Percentiles rank a stretch among this genome's conserved stretches.
These are phyloP conservation scores for Drosophila mayri DNA, from an alignment of 1,140 invertebrate species.

Conservation along the genomic window DNA sequence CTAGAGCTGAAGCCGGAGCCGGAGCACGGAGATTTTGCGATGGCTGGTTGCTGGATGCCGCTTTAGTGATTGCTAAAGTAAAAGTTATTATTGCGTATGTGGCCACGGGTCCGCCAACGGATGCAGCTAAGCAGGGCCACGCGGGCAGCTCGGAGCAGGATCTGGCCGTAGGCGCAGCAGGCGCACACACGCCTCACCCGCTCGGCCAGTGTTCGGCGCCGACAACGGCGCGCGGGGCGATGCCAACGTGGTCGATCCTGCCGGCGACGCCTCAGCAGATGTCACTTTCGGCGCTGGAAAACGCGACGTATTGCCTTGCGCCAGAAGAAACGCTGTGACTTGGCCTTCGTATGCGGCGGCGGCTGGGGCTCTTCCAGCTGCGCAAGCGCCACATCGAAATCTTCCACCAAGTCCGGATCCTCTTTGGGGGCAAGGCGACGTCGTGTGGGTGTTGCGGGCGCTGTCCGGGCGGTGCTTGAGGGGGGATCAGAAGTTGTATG, in stretches of 20 bases:
- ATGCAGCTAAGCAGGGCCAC: conserved; percentile 74
- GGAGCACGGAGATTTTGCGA: conserved; percentile 7
- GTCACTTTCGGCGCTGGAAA: conserved; percentile 76
- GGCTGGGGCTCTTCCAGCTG: conserved; percentile 27
- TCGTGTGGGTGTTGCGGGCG: conserved; percentile 59
- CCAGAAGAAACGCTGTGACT: conserved; percentile 72
- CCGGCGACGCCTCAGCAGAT: conserved; percentile 70
- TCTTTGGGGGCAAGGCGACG: conserved; percentile 10
- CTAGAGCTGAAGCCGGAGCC: neutral
- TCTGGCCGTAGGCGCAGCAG: conserved; percentile 73
- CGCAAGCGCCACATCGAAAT: conserved; percentile 31
- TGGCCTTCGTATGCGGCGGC: conserved; percentile 36
- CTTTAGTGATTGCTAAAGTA: conserved; percentile 73
- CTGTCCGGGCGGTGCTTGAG: conserved; percentile 49
- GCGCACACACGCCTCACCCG: conserved; percentile 69
- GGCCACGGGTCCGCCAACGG: conserved; percentile 73
- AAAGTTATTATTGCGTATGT: conserved; percentile 76
- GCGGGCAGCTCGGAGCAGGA: conserved; percentile 61
- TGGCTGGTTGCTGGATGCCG: conserved; percentile 20
- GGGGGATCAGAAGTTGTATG: conserved; percentile 28
- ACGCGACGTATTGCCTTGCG: conserved; percentile 70
- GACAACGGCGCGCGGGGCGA: conserved; percentile 66
- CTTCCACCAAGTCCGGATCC: conserved; percentile 34
- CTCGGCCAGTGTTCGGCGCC: conserved; percentile 66
- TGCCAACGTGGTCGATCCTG: conserved; percentile 72